Evolutionary conservation across 2,113 vertebrate species (phyloP), one percentile per base, ranked within the genome.

Genomic region (Ginglymostoma cirratum): DNA sequence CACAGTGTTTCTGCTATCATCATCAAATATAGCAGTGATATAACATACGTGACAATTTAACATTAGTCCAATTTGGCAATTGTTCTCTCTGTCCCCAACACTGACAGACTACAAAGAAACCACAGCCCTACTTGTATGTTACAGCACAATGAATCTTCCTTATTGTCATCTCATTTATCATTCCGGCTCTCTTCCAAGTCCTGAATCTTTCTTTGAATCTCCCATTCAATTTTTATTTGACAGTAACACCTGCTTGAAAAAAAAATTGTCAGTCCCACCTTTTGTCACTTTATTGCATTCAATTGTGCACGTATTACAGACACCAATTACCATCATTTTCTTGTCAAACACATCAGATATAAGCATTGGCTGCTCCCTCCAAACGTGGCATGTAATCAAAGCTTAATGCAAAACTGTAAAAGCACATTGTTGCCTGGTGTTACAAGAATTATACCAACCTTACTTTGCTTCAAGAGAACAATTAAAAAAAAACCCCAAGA

Each of bases 291-390:
- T n/a, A 94, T 38, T n/a, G 34, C 61, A 65, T 6, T 14, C 90
- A 66, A 67, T 66, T 65, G 90, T 65, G 17, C 34, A 27, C 14
- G 21, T n/a, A 66, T 65, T 65, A 94, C 2, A 94, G 65, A 38
- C n/a, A 34, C 48, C 55, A 94, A 90, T 90, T 90, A 61, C 23
- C 87, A 65, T 90, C 87, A 90, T 94, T 94, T 94, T 94, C 55
- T 67, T 61, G 27, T 52, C 48, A 90, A 27, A 52, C 87, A 52
- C 87, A 19, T 89, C 90, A 94, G n/a, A 94, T 66, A 34, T 15
- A 8, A 94, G 8, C 27, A 10, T 55, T 89, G 48, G 48, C 86
- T 89, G 86, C 86, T 67, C 90, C 90, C 61, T 42, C 90, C 55
- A 42, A 94, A 38, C 5, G 90, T 67, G 90, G 30, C 19, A 42